Percentiles rank a stretch among this genome's conserved stretches.
These are phyloP conservation scores for Ophiodon elongatus DNA, from an alignment of 2,113 vertebrate species.

Conservation along the genomic window DNA sequence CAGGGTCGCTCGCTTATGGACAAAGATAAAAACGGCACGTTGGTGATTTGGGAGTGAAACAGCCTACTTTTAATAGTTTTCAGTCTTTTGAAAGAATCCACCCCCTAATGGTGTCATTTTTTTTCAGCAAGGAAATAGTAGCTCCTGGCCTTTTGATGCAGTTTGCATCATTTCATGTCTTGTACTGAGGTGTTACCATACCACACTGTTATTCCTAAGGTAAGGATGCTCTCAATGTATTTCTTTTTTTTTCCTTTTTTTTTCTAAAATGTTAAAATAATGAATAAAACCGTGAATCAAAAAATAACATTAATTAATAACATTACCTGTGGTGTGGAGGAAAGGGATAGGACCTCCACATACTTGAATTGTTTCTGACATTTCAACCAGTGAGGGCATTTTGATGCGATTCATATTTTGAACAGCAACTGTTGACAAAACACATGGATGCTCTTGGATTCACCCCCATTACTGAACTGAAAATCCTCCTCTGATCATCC, in stretches of 20 bases:
- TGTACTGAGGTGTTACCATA: not conserved
- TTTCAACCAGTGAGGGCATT: not conserved
- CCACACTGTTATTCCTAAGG: not conserved
- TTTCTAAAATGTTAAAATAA: not conserved
- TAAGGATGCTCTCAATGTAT: not conserved
- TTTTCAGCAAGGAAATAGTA: not conserved
- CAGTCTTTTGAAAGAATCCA: not conserved
- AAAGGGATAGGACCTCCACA: not conserved
- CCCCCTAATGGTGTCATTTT: not conserved
- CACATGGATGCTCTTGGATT: slow-evolving; percentile 43
- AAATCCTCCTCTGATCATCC: slow-evolving; percentile 64
- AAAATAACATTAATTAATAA: not conserved
- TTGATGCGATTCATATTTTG: slow-evolving; percentile 11
- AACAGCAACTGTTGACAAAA: slow-evolving; percentile 36
- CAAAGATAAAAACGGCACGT: not conserved
- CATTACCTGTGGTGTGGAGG: not conserved
- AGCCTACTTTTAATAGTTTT: not conserved
- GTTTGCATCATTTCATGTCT: not conserved
- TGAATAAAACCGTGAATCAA: not conserved
- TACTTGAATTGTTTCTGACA: not conserved
- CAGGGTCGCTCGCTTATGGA: not conserved
- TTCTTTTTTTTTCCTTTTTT: not conserved
- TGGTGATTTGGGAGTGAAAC: not conserved
- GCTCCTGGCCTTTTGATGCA: not conserved
- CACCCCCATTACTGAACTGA: slow-evolving; percentile 40